phyloP scores from a whole-genome alignment of 2,113 vertebrate genomes.

The Mobula hypostoma region DNA sequence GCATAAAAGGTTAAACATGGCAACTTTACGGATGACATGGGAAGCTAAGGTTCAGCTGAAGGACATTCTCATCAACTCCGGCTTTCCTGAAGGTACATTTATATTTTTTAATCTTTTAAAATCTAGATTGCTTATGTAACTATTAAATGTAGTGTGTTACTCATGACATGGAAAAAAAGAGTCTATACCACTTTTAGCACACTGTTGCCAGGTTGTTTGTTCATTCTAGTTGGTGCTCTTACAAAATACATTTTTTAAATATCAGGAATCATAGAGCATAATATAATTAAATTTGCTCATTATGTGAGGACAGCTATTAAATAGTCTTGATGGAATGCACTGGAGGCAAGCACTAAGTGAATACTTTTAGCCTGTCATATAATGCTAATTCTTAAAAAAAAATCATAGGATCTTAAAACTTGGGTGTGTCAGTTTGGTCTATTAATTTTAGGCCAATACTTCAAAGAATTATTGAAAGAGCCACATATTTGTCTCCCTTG shows the following conservation, averaged over 20 bases:
- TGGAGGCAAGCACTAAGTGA: not conserved
- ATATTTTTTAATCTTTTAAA: not conserved
- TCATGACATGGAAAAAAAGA: not conserved
- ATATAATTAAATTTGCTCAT: not conserved
- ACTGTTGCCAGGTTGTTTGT: not conserved
- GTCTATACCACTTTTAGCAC: not conserved
- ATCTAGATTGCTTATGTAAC: not conserved
- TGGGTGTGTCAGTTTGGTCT: not conserved
- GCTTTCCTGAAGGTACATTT: conserved; percentile 84
- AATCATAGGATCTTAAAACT: not conserved
- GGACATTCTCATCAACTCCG: conserved; percentile 80
- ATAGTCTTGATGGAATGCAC: not conserved
- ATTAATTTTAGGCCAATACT: not conserved
- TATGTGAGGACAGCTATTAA: too few relatives aligned
- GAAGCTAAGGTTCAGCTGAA: conserved; percentile 97
- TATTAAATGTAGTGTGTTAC: not conserved
- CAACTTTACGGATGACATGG: conserved; percentile 95
- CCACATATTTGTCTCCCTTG: too few relatives aligned
- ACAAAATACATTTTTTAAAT: not conserved
- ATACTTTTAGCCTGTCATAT: not conserved
- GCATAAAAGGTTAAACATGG: conserved; percentile 88
- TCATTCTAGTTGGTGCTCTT: not conserved
- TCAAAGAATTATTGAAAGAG: too few relatives aligned
- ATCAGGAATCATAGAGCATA: too few relatives aligned
- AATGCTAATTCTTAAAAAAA: not conserved